Evolutionary conservation across 1,140 invertebrate genomes (phyloP).

Genomic region (Aphaenogaster floridana): DNA sequence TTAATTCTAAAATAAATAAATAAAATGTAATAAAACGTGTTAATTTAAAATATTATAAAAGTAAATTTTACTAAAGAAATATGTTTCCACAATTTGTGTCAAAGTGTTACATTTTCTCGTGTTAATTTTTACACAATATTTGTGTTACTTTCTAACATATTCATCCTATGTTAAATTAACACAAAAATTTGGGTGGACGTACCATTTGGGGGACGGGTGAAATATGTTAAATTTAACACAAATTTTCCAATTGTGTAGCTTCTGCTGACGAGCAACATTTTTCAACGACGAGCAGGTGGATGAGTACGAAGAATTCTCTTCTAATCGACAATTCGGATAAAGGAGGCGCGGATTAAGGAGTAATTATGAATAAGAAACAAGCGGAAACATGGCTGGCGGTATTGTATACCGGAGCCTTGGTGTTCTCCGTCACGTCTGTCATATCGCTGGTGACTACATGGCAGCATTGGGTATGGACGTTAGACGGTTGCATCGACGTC

Average conservation of each 20-base stretch:
- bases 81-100: too few species aligned
- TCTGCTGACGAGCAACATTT: not conserved
- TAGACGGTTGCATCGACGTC: conserved; percentile 89
- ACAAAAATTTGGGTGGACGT: too few species aligned
- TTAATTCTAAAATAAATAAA: too few species aligned
- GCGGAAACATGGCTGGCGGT: conserved; percentile 87
- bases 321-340: not conserved
- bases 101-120: too few species aligned
- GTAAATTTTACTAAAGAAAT: too few species aligned
- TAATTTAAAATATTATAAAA: too few species aligned
- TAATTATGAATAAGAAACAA: conserved; percentile 78
- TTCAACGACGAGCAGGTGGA: not conserved
- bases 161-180: too few species aligned
- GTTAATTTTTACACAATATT: too few species aligned
- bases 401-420: conserved; percentile 87
- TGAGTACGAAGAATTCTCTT: not conserved
- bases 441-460: conserved; percentile 88
- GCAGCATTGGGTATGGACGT: conserved; percentile 89
- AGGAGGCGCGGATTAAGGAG: not conserved
- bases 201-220: too few species aligned
- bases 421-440: conserved; percentile 87
- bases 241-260: not conserved
- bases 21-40: too few species aligned
- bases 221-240: too few species aligned
- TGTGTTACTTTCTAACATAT: too few species aligned